Conservation (phyloP, 2,888 invertebrate species). For the Pyrrhosoma nymphula region DNA sequence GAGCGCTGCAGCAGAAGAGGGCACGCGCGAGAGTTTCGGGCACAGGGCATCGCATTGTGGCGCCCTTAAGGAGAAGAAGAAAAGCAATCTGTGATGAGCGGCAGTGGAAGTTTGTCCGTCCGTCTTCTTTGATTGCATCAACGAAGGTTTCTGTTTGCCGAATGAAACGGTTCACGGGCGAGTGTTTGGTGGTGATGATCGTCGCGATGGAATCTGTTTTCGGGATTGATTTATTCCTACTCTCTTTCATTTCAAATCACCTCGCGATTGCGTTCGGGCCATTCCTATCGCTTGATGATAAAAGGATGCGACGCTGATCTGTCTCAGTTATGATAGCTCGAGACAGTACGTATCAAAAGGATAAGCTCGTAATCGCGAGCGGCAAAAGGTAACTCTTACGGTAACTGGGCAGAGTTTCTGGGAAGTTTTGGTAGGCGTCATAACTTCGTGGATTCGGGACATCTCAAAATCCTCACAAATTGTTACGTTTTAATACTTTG, state of each 20-base stretch:
- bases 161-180: conserved; percentile 19
- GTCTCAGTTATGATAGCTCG: too few relatives aligned
- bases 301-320: too few relatives aligned
- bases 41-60: conserved; percentile 51
- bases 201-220: neutral
- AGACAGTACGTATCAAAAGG: too few relatives aligned
- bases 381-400: too few relatives aligned
- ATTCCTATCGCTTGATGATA: neutral
- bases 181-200: neutral
- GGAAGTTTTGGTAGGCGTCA: too few relatives aligned
- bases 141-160: conserved; percentile 57
- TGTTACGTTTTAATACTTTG: too few relatives aligned
- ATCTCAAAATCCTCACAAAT: too few relatives aligned
- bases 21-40: conserved; percentile 33
- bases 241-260: neutral
- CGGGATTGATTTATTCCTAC: neutral
- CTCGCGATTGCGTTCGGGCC: neutral
- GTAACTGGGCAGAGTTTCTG: too few relatives aligned
- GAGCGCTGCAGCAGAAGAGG: neutral
- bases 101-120: neutral
- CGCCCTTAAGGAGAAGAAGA: neutral
- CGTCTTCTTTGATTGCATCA: neutral
- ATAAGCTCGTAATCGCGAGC: too few relatives aligned
- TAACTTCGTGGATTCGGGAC: too few relatives aligned
- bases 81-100: neutral